Base-by-base conservation (phyloP, 2,888 invertebrate species). In the Hesperia comma region DNA sequence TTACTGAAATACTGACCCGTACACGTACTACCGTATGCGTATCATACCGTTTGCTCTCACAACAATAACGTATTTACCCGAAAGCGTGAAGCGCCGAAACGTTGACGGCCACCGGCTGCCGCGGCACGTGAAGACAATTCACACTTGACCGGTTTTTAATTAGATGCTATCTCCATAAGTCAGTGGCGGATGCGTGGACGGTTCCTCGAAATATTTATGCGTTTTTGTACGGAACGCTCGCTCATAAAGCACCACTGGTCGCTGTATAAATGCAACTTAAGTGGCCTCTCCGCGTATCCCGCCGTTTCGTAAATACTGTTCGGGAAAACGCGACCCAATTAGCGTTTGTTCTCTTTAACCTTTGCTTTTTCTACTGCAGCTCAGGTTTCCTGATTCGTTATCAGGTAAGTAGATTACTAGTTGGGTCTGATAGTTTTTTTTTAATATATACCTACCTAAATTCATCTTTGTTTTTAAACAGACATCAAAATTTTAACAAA, bases 121-220 rank as follows among this genome's bases (percentile, higher is more conserved):
- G 64, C 19, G 57, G 64, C 72, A 70, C 69, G 70, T 73, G 69
- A 69, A 72, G 69, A 69, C 69, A 71, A 73, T 74, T 72, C 72
- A 70, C 68, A 69, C 68, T 71, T 70, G 67, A 74, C 76, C 74
- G 76, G 73, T 75, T 72, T 71, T 69, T 69, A 70, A 74, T 70
- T 68, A 63, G 67, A 69, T 70, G 63, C 69, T 69, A 68, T 67
- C 69, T 61, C 67, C 56, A 69, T 61, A 63, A 69, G 71, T 66
- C 57, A 63, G 60, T 67, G 70, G 58, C 69, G 69, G 62, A 69
- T 71, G 70, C 64, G 68, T 56, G 62, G 68, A 62, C 67, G 66
- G 69, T 75, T 76, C 76, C 69, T 54, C 72, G 75, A 75, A 74
- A 58, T 70, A 69, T 74, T 72, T 70, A 71, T 71, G 63, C 54